These are phyloP conservation scores for Erynnis tages DNA, from an alignment of 2,888 invertebrate genomes.

Conservation along the genomic window DNA sequence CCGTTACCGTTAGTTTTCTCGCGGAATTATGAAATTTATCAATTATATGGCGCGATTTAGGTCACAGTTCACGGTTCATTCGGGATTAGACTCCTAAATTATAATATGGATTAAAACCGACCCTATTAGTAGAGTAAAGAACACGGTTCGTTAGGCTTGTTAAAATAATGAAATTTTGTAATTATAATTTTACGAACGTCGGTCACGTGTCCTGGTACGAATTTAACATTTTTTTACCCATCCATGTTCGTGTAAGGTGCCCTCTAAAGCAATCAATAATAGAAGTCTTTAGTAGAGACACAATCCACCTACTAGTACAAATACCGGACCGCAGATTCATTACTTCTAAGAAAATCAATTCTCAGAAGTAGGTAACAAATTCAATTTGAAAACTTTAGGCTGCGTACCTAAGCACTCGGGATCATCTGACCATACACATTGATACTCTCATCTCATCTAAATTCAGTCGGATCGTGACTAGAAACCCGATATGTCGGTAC, in stretches of 20 bases:
- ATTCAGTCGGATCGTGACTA: slow-evolving; percentile 68
- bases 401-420: slow-evolving; percentile 28
- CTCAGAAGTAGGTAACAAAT: slow-evolving; percentile 10
- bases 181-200: no score
- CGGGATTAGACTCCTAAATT: background rate
- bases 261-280: no score
- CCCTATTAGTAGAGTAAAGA: no score
- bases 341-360: slow-evolving; percentile 11
- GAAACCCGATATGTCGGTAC: slow-evolving; percentile 13
- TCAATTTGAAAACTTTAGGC: slow-evolving; percentile 23
- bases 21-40: slow-evolving; percentile 49
- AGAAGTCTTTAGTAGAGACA: background rate
- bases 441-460: slow-evolving; percentile 71
- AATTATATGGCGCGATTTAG: slow-evolving; percentile 42
- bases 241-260: no score
- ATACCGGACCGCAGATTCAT: background rate
- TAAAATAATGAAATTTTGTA: no score
- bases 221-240: no score
- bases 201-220: no score
- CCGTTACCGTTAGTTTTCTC: slow-evolving; percentile 53
- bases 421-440: slow-evolving; percentile 54
- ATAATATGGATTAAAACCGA: background rate
- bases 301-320: background rate
- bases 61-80: background rate
- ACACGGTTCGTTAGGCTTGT: no score